Conservation (phyloP, 64 coral and sea anemone species). For the Stichodactyla helianthus region DNA sequence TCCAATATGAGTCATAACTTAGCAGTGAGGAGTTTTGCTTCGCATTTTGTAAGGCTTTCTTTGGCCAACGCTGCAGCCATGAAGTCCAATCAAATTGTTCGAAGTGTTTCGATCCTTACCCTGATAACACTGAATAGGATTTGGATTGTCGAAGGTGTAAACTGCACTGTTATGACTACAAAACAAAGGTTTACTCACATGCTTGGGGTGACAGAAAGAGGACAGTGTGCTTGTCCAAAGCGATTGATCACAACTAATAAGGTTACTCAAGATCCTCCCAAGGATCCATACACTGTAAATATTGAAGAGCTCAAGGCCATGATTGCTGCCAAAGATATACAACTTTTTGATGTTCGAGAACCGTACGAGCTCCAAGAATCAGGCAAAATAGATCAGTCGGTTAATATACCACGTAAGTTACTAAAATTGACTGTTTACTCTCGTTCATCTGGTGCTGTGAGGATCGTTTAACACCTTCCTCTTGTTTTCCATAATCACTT, state of each 20-base stretch:
- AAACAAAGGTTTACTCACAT: constrained; percentile 27
- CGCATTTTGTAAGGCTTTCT: background rate
- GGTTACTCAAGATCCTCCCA: background rate
- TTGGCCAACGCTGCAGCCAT: background rate
- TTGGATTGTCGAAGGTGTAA: constrained; percentile 1
- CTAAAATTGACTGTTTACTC: background rate
- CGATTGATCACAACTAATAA: background rate
- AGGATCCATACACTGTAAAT: constrained; percentile 49
- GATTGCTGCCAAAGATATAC: constrained; percentile 33
- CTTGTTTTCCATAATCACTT: background rate
- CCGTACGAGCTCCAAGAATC: constrained; percentile 60
- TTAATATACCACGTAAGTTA: constrained; percentile 84
- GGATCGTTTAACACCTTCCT: background rate
- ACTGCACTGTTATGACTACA: constrained; percentile 15
- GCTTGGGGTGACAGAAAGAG: constrained; percentile 9
- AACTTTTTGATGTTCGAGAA: constrained; percentile 80
- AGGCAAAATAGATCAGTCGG: constrained; percentile 62
- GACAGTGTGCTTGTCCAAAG: constrained; percentile 29
- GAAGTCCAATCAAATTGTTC: constrained; percentile 1
- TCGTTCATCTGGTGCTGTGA: background rate
- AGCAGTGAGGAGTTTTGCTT: background rate
- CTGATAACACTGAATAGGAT: background rate
- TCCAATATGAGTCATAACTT: background rate
- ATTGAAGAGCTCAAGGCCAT: constrained; percentile 41
- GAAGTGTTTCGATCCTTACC: constrained; percentile 8